Evolutionary conservation across 2,797 vertebrate species (phyloP).

Genomic region (Cossypha dichroa): DNA sequence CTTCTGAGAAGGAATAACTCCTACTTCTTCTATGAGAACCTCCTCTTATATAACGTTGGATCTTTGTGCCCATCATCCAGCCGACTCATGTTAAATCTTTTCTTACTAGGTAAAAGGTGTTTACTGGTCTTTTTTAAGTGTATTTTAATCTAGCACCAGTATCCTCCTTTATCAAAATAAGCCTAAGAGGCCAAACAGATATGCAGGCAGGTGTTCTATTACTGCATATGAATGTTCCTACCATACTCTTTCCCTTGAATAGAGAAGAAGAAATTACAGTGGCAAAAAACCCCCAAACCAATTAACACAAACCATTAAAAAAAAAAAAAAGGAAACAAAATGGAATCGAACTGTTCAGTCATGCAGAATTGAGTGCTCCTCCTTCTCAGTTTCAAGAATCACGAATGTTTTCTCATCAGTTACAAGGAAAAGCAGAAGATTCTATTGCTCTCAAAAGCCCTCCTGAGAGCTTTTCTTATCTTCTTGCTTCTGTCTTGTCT

Average conservation of each 20-base stretch:
- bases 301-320: background rate
- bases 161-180: background rate
- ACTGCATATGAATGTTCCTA: background rate
- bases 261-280: background rate
- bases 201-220: background rate
- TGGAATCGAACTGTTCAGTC: background rate
- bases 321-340: background rate
- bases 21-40: background rate
- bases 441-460: background rate
- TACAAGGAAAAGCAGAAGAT: background rate
- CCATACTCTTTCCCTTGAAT: background rate
- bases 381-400: background rate
- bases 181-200: background rate
- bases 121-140: rapidly evolving
- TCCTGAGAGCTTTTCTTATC: background rate
- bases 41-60: background rate
- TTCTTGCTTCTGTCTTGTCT: background rate
- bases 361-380: rapidly evolving
- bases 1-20: background rate
- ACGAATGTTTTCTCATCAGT: background rate
- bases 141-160: background rate
- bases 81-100: background rate
- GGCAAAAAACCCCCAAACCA: background rate
- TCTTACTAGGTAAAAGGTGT: background rate
- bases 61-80: background rate